These are phyloP conservation scores for Pollenia griseotomentosa DNA, from an alignment of 2,888 invertebrate genomes.

Conservation along the genomic window DNA sequence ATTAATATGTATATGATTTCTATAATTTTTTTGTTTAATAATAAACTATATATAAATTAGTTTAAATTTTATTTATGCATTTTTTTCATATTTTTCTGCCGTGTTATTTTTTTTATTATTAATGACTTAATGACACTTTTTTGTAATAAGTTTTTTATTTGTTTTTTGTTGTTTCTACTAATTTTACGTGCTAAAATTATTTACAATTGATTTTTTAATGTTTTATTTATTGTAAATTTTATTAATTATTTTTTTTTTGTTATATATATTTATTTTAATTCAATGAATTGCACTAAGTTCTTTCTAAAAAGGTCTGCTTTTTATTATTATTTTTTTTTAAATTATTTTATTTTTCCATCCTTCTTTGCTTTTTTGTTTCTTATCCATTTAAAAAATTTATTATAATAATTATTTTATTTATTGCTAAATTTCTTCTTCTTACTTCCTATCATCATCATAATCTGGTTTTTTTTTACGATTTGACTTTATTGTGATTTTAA, in stretches of 20 bases:
- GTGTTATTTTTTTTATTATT: slow-evolving; percentile 67
- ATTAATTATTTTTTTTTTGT: slow-evolving; percentile 65
- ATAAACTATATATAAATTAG: slow-evolving; percentile 77
- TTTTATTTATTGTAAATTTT: slow-evolving; percentile 72
- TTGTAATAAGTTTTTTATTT: slow-evolving; percentile 48
- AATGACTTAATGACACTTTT: slow-evolving; percentile 79
- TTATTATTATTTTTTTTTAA: slow-evolving; percentile 56
- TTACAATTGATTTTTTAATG: slow-evolving; percentile 78
- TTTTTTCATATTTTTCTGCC: slow-evolving; percentile 69
- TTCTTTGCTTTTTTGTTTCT: slow-evolving; percentile 8
- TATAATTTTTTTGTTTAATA: slow-evolving; percentile 68
- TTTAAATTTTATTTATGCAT: slow-evolving; percentile 65
- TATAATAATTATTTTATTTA: slow-evolving; percentile 42
- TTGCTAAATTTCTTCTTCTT: slow-evolving; percentile 61
- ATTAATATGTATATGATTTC: slow-evolving; percentile 71
- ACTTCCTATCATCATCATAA: neutral
- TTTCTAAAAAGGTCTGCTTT: slow-evolving; percentile 82
- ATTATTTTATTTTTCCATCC: slow-evolving; percentile 52
- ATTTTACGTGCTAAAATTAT: slow-evolving; percentile 82
- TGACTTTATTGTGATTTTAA: slow-evolving; percentile 45
- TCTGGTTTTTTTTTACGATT: slow-evolving; percentile 29
- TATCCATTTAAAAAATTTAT: slow-evolving; percentile 9
- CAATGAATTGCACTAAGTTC: slow-evolving; percentile 84
- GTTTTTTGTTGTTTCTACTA: slow-evolving; percentile 65
- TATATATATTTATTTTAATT: slow-evolving; percentile 76